These are phyloP conservation scores for Limanda limanda DNA, from an alignment of 2,113 vertebrate genomes.

Conservation along the genomic window DNA sequence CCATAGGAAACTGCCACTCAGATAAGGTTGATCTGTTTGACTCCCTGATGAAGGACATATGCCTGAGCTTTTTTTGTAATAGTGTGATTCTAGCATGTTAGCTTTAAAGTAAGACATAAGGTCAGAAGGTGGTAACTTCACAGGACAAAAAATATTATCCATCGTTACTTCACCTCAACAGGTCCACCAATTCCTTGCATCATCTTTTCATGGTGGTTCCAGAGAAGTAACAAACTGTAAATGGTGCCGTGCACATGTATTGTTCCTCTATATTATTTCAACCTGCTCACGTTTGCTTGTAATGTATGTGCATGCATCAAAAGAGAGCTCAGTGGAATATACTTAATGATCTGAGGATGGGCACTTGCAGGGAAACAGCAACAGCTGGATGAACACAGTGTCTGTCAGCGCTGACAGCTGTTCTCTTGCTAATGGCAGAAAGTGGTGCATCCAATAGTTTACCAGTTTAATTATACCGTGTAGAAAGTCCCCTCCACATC, in stretches of 20 bases:
- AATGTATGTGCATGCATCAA: neutral
- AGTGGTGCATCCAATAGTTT: slow-evolving; percentile 33
- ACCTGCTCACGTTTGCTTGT: neutral
- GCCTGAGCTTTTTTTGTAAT: neutral
- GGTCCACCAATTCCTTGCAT: neutral
- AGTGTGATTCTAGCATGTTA: neutral
- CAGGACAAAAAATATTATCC: neutral
- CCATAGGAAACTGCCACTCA: too few species aligned
- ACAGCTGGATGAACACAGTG: slow-evolving; percentile 40
- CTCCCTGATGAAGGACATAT: too few species aligned
- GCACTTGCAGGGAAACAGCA: slow-evolving; percentile 14
- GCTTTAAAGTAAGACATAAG: neutral
- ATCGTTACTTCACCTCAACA: neutral
- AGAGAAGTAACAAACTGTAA: neutral
- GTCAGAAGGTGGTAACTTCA: neutral
- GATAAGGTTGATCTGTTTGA: too few species aligned
- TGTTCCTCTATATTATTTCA: neutral
- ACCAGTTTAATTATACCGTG: slow-evolving; percentile 5
- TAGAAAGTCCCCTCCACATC: slow-evolving; percentile 3
- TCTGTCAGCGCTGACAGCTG: slow-evolving; percentile 46
- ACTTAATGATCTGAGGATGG: neutral
- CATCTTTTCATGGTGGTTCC: neutral
- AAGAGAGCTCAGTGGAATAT: neutral
- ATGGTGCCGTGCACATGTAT: neutral
- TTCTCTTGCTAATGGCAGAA: slow-evolving; percentile 23